Base-by-base conservation (phyloP, 2,797 vertebrate genomes). In the Lutjanus campechanus region DNA sequence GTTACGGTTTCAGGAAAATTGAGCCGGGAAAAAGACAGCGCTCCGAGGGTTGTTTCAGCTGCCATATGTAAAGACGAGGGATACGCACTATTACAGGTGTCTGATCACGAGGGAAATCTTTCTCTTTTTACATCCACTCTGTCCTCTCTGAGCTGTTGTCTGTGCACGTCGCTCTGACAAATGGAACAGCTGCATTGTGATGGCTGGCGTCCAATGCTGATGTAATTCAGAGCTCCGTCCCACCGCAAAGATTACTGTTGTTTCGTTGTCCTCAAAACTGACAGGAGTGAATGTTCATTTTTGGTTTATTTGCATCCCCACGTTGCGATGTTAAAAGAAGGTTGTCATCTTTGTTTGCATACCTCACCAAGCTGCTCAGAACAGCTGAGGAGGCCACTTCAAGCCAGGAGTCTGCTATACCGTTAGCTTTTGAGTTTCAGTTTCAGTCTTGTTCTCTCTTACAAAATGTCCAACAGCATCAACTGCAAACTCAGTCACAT, bases 1-100 rank as follows among this genome's bases (percentile, higher is more conserved):
- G 72, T 73, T 74, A 64, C 17, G 5, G 67, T 81, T 75, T 70
- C 13, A 44, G 70, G 82, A 64, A 77, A 79, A 84, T 73, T 79
- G 67, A 88, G 70, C 44, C 4, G 0, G 63, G 11, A n/a, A 46
- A 69, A 64, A 70, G 47, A 63, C 36, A 41, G 19, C 36, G 79
- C 61, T 77, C 49, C 59, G 53, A 50, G 40, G 64, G 44, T 46
- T 73, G 29, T 77, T 75, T 71, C 51, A 65, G 41, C 41, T 75
- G 69, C 62, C 29, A 15, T 11, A 20, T 53, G 69, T 73, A 54
- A 65, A 73, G 49, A 69, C 29, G 19, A 46, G 53, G 36, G 51
- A 59, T 77, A 11, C 17, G 62, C 41, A 11, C 67, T 55, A 55
- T 87, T 73, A 75, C 75, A 67, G 56, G 65, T 72, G 59, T n/a